Conservation (phyloP, 2,888 invertebrate species). For the Agelastica alni region DNA sequence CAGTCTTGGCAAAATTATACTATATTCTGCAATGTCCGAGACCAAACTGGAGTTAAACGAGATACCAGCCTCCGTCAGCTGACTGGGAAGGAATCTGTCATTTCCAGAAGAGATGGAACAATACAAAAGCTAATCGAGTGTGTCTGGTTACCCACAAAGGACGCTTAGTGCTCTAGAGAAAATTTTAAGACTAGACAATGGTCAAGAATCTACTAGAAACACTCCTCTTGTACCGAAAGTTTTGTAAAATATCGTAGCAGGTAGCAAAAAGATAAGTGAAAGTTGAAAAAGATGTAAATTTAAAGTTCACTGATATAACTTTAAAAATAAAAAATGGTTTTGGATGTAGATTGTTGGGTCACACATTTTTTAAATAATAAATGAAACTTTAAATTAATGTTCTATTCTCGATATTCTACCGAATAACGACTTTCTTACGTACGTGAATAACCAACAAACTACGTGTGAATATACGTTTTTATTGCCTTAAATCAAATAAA, state of each 20-base stretch:
- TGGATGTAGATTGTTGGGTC: no score
- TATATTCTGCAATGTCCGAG: neutral
- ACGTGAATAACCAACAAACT: no score
- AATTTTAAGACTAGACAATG: slow-evolving; percentile 15
- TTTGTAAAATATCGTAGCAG: slow-evolving; percentile 2
- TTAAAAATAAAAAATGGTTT: no score
- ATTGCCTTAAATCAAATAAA: no score
- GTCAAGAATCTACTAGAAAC: slow-evolving; percentile 17
- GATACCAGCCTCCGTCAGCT: slow-evolving; percentile 8
- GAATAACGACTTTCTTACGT: no score
- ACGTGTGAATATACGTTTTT: no score
- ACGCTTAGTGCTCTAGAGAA: slow-evolving; percentile 14
- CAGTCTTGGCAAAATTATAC: no score
- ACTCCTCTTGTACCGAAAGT: slow-evolving; percentile 5
- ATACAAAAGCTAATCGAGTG: slow-evolving; percentile 28
- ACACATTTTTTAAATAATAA: no score
- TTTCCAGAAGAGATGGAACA: slow-evolving; percentile 24
- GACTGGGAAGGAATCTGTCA: slow-evolving; percentile 23
- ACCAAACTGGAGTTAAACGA: neutral
- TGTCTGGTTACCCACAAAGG: slow-evolving; percentile 24
- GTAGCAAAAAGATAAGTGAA: neutral
- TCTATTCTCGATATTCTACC: no score
- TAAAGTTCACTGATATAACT: no score
- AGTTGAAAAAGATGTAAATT: neutral
- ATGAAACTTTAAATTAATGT: no score